Percentiles rank a stretch among this genome's conserved stretches.
These are phyloP conservation scores for Horisme vitalbata DNA, from an alignment of 2,888 invertebrate species.

Conservation along the genomic window DNA sequence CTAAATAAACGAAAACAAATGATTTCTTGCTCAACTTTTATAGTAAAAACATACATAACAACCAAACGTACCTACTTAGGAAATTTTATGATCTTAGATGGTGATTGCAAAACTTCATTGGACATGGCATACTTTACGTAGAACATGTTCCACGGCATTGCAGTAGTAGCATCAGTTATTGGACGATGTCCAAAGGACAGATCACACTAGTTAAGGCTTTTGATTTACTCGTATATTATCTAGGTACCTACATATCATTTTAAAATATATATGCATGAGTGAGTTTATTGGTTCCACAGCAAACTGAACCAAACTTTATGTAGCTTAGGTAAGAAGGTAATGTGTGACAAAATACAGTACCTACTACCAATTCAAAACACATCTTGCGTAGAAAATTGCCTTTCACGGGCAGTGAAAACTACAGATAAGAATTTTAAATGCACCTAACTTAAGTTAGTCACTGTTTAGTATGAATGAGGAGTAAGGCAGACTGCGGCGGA, in stretches of 20 bases:
- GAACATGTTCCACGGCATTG: neutral
- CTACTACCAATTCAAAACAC: slow-evolving; percentile 12
- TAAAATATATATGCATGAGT: no score
- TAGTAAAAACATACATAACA: no score
- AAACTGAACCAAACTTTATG: no score
- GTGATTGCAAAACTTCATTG: slow-evolving; percentile 9
- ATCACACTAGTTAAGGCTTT: neutral
- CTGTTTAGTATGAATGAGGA: slow-evolving; percentile 57
- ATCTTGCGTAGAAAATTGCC: slow-evolving; percentile 41
- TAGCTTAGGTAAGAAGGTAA: no score
- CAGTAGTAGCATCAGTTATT: slow-evolving; percentile 7
- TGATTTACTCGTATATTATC: no score
- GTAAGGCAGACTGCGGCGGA: slow-evolving; percentile 58
- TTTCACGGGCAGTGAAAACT: slow-evolving; percentile 41
- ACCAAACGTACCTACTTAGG: no score
- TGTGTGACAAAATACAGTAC: no score
- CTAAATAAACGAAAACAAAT: no score
- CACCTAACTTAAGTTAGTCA: slow-evolving; percentile 30
- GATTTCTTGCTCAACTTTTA: neutral
- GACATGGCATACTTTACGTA: slow-evolving; percentile 4
- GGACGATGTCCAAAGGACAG: slow-evolving; percentile 9
- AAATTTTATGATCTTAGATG: slow-evolving; percentile 1
- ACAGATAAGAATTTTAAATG: slow-evolving; percentile 36
- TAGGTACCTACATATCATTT: no score
- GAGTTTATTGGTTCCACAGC: neutral